A percentile compares a stretch with the other conserved stretches of the same genome.
phyloP scores from a whole-genome alignment of 2,797 vertebrate species.

The Manis crassicaudata region DNA sequence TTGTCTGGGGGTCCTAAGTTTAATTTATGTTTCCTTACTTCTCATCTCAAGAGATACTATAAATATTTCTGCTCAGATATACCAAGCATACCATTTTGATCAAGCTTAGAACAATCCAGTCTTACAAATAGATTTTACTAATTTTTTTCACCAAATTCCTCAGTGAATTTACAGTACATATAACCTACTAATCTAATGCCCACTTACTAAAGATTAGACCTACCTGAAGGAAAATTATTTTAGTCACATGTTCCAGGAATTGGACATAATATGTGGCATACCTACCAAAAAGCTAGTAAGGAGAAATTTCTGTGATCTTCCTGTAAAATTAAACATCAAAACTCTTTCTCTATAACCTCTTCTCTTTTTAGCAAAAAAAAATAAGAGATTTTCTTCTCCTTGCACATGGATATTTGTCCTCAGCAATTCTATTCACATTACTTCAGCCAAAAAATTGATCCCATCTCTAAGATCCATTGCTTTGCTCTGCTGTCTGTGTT shows the following conservation, averaged over 20 bases:
- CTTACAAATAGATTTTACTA: background rate
- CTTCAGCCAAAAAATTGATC: slow-evolving; percentile 1
- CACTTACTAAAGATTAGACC: background rate
- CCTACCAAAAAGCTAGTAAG: slow-evolving; percentile 16
- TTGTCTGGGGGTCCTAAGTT: background rate
- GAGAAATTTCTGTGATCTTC: slow-evolving; percentile 50
- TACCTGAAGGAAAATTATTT: slow-evolving; percentile 53
- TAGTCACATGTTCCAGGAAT: slow-evolving; percentile 13
- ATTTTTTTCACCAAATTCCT: slow-evolving; percentile 33
- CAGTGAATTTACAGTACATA: background rate
- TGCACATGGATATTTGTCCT: background rate
- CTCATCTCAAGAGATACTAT: slow-evolving; percentile 28
- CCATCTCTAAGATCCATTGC: background rate
- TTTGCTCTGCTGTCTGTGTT: background rate
- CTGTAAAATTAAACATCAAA: slow-evolving; percentile 41
- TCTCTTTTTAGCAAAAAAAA: background rate
- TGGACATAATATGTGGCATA: background rate
- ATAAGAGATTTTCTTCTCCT: background rate
- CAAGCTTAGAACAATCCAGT: slow-evolving; percentile 44
- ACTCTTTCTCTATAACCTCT: background rate
- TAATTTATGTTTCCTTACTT: slow-evolving; percentile 1
- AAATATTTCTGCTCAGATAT: background rate
- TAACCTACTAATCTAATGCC: background rate
- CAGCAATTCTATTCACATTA: slow-evolving; percentile 22
- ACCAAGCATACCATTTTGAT: slow-evolving; percentile 19